Conservation (phyloP, 2,888 invertebrate species). For the Disparrhopalites patrizii region DNA sequence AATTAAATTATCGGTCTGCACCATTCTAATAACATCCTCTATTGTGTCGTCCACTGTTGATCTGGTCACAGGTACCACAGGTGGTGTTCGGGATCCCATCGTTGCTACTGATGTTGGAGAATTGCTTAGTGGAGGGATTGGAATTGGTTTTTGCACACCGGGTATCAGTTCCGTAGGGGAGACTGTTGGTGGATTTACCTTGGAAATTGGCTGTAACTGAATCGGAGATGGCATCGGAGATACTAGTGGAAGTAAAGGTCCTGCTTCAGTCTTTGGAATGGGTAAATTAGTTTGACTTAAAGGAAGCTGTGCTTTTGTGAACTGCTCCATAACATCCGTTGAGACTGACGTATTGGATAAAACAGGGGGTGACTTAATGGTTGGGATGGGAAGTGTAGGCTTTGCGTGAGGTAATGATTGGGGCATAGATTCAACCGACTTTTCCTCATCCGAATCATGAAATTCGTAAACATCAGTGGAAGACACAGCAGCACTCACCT, state of each 20-base stretch:
- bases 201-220: neutral
- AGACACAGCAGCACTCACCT: neutral
- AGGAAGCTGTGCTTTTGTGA: neutral
- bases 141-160: conserved; percentile 16
- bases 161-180: neutral
- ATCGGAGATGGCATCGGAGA: neutral
- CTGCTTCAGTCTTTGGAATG: neutral
- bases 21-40: conserved; percentile 73
- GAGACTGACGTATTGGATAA: neutral
- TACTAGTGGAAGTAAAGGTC: neutral
- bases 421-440: conserved; percentile 7
- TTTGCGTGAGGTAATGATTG: conserved; percentile 22
- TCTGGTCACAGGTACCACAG: conserved; percentile 54
- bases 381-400: conserved; percentile 1
- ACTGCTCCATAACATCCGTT: neutral
- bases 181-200: neutral
- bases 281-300: neutral
- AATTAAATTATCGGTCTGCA: conserved; percentile 11
- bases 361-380: conserved; percentile 16
- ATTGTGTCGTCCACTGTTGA: conserved; percentile 82
- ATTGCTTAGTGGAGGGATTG: conserved; percentile 20
- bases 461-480: conserved; percentile 77
- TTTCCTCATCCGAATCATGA: conserved; percentile 80
- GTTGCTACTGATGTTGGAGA: conserved; percentile 17
- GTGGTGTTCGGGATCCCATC: conserved; percentile 19